A percentile compares a stretch with the other conserved stretches of the same genome.
These are phyloP conservation scores for Bombus balteatus DNA, from an alignment of 1,140 invertebrate genomes.

Conservation along the genomic window DNA sequence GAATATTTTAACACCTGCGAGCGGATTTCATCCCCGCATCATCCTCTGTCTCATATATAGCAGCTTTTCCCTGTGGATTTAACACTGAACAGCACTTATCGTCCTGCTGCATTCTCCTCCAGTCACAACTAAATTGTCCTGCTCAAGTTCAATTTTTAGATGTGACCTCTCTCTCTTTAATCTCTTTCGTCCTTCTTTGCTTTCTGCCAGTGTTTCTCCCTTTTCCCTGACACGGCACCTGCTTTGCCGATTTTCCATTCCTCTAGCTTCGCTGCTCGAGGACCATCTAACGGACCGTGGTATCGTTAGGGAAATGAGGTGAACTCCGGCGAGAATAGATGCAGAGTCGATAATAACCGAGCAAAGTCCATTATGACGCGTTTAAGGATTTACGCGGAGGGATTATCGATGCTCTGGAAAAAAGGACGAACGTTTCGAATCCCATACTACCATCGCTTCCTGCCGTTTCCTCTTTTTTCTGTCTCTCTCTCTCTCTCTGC, in stretches of 20 bases:
- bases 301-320: constrained; percentile 31
- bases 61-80: constrained; percentile 57
- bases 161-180: constrained; percentile 9
- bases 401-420: constrained; percentile 47
- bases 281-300: constrained; percentile 33
- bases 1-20: constrained; percentile 55
- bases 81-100: constrained; percentile 69
- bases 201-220: neutral
- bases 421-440: constrained; percentile 19
- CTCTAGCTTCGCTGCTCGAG: constrained; percentile 21
- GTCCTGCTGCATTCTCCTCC: constrained; percentile 48
- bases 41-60: constrained; percentile 12
- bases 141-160: constrained; percentile 44
- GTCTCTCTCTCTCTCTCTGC: too few species aligned
- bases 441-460: neutral
- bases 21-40: constrained; percentile 26
- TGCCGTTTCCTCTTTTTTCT: constrained; percentile 19
- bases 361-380: constrained; percentile 63
- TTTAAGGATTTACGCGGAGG: constrained; percentile 59
- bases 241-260: constrained; percentile 2
- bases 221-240: neutral
- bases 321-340: constrained; percentile 35
- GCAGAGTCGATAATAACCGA: constrained; percentile 63
- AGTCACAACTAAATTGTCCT: constrained; percentile 48
- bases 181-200: neutral